A percentile compares a stretch with the other conserved stretches of the same genome.
Conservation (phyloP, 1,140 invertebrate genomes). For the Euschistus heros region DNA sequence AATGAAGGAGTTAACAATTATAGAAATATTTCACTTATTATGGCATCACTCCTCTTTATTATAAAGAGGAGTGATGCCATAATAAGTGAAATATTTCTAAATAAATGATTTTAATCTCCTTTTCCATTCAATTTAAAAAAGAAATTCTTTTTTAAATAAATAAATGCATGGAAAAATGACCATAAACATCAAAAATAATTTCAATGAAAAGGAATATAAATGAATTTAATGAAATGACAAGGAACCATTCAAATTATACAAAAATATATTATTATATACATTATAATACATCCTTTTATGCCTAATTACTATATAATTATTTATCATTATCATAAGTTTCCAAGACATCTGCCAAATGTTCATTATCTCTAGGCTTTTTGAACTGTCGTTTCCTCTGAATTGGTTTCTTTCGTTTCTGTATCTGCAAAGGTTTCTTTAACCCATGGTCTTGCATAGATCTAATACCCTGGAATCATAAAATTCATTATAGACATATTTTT, state of each 20-base stretch:
- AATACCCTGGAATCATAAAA: conserved; percentile 41
- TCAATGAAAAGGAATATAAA: too few relatives aligned
- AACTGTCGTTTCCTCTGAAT: conserved; percentile 57
- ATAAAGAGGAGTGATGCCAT: too few relatives aligned
- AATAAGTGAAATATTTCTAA: background rate
- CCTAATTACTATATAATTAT: background rate
- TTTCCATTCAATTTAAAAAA: background rate
- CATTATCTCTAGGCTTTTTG: conserved; percentile 75
- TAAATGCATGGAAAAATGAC: background rate
- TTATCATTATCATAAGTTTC: conserved; percentile 68
- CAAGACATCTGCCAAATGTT: conserved; percentile 71
- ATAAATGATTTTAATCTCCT: background rate
- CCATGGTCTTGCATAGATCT: conserved; percentile 79
- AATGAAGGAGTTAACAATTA: too few relatives aligned
- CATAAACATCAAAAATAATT: too few relatives aligned
- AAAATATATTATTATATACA: conserved; percentile 1
- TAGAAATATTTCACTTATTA: too few relatives aligned
- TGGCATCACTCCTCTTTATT: too few relatives aligned
- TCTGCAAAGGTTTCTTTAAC: conserved; percentile 54
- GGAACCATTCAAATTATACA: background rate
- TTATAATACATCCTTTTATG: background rate
- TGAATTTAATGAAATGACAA: too few relatives aligned
- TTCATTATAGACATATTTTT: too few relatives aligned
- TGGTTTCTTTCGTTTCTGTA: conserved; percentile 62
- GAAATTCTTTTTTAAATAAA: background rate